These are phyloP conservation scores for Lasius fuliginosus DNA, from an alignment of 2,888 invertebrate species.

Conservation along the genomic window DNA sequence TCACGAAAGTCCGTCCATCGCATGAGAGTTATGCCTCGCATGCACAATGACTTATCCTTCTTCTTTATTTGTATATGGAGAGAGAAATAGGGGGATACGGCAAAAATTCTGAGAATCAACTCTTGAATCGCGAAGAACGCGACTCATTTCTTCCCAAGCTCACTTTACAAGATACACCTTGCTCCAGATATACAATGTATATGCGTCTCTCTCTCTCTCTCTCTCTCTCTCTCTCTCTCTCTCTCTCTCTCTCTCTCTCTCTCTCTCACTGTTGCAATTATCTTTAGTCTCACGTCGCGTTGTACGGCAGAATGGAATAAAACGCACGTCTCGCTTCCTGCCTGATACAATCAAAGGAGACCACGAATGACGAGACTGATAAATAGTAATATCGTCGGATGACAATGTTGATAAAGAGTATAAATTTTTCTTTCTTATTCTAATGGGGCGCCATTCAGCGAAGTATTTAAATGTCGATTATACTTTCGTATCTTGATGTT, in stretches of 20 bases:
- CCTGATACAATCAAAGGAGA: conserved; percentile 28
- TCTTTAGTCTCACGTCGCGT: conserved; percentile 42
- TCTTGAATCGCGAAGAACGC: neutral
- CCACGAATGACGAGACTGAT: neutral
- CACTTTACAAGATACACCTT: neutral
- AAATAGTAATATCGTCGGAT: conserved; percentile 16
- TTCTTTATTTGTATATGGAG: neutral
- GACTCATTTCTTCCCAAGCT: neutral
- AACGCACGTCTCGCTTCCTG: conserved; percentile 10
- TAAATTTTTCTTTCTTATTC: neutral
- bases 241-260: neutral
- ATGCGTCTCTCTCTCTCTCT: neutral
- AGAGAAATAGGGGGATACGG: neutral
- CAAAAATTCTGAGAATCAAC: conserved; percentile 3
- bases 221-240: too few relatives aligned
- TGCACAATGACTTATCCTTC: neutral
- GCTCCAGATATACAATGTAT: neutral
- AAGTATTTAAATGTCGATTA: conserved; percentile 23
- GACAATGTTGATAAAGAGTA: neutral
- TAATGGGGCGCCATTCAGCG: neutral
- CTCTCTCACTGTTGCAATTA: conserved; percentile 32
- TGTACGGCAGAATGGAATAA: neutral
- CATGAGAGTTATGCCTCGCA: neutral
- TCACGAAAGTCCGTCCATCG: neutral
- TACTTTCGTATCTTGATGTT: conserved; percentile 41